These are phyloP conservation scores for Drosophila sulfurigaster DNA, from an alignment of 1,140 invertebrate genomes.

Conservation along the genomic window DNA sequence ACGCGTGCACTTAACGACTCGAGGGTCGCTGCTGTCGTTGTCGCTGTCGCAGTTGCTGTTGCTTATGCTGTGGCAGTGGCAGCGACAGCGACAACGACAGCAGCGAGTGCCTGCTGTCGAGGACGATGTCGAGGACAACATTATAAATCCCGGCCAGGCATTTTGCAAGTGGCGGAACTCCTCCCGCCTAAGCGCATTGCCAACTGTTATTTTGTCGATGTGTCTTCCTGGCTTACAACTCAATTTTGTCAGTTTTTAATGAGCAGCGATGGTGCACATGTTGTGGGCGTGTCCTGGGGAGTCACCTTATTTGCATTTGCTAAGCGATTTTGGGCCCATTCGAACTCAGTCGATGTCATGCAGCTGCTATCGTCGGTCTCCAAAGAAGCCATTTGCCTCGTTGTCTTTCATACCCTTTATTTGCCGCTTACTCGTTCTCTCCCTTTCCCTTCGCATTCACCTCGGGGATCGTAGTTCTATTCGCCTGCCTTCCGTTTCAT, in stretches of 20 bases:
- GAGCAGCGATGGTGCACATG: conserved; percentile 63
- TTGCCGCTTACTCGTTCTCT: conserved; percentile 53
- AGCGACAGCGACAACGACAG: background rate
- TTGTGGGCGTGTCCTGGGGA: conserved; percentile 31
- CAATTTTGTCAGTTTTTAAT: conserved; percentile 81
- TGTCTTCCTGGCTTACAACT: conserved; percentile 68
- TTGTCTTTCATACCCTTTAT: conserved; percentile 80
- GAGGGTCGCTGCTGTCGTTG: conserved; percentile 58
- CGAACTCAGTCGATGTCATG: conserved; percentile 31
- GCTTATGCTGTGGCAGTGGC: background rate
- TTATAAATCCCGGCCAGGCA: conserved; percentile 80
- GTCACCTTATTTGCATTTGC: conserved; percentile 67
- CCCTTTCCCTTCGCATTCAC: background rate
- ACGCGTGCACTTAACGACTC: conserved; percentile 80
- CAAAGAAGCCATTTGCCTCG: conserved; percentile 72
- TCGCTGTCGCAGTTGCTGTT: conserved; percentile 9
- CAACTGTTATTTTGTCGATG: conserved; percentile 53
- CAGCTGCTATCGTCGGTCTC: conserved; percentile 41
- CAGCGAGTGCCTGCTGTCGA: conserved; percentile 35
- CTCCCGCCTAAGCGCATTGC: conserved; percentile 52
- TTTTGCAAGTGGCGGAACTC: conserved; percentile 74
- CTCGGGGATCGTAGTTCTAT: conserved; percentile 14
- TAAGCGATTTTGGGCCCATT: conserved; percentile 65
- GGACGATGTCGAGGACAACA: conserved; percentile 73
- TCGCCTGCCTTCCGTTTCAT: conserved; percentile 62